phyloP scores from a whole-genome alignment of 1,140 invertebrate genomes.

The Bicyclus anynana region DNA sequence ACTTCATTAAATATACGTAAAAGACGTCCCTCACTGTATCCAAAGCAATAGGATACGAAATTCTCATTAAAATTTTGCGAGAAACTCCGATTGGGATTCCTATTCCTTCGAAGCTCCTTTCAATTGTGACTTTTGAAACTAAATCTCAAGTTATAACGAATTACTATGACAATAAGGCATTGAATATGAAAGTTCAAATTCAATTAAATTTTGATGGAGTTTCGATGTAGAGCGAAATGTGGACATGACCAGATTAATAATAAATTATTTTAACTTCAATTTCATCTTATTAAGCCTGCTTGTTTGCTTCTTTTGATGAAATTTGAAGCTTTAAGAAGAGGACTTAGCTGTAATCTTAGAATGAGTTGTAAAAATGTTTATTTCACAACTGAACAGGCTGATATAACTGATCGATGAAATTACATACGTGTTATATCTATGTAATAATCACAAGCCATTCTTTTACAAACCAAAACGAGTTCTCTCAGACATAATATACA shows the following conservation, averaged over 20 bases:
- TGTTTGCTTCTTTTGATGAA: no score
- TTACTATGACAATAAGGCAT: constrained; percentile 59
- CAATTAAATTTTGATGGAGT: constrained; percentile 39
- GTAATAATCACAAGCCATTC: not conserved
- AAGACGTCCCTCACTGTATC: constrained; percentile 43
- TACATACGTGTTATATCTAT: not conserved
- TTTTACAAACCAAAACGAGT: constrained; percentile 1
- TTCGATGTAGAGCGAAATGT: constrained; percentile 1
- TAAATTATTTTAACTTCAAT: not conserved
- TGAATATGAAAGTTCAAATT: constrained; percentile 48
- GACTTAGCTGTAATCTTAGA: no score
- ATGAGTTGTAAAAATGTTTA: no score
- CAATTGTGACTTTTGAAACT: constrained; percentile 65
- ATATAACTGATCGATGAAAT: not conserved
- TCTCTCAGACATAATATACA: constrained; percentile 16
- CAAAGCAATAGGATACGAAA: constrained; percentile 59
- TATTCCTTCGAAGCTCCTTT: constrained; percentile 44
- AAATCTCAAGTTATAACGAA: constrained; percentile 63
- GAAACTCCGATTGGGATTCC: constrained; percentile 42
- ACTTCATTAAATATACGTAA: constrained; percentile 41
- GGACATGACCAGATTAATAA: constrained; percentile 12
- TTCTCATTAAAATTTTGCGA: constrained; percentile 66
- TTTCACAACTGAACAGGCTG: no score
- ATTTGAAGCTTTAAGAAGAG: no score
- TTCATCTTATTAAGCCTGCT: no score